Percentiles rank a stretch among this genome's conserved stretches.
Conservation (phyloP, 2,888 invertebrate species). For the Epinotia ramella region DNA sequence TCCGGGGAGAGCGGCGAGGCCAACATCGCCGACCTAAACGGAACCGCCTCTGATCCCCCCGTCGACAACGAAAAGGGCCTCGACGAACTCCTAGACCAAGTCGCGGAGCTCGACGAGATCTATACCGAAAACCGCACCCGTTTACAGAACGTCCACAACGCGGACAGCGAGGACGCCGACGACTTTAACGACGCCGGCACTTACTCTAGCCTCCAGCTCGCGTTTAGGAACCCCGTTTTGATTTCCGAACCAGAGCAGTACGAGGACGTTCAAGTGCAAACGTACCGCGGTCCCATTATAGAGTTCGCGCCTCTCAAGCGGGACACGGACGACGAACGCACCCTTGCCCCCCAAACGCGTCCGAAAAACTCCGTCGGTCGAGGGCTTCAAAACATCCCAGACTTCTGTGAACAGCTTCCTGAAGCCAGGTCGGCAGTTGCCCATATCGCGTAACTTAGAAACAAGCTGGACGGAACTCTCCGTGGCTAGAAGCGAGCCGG, state of each 20-base stretch:
- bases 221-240: too few species aligned
- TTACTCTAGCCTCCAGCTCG: slow-evolving; percentile 93
- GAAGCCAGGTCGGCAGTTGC: slow-evolving; percentile 71
- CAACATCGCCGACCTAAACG: too few species aligned
- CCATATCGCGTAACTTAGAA: slow-evolving; percentile 64
- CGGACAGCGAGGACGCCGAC: slow-evolving; percentile 81
- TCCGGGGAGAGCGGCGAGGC: too few species aligned
- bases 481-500: slow-evolving; percentile 74
- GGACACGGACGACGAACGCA: slow-evolving; percentile 86
- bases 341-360: slow-evolving; percentile 91
- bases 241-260: slow-evolving; percentile 81
- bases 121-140: slow-evolving; percentile 90
- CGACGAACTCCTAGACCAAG: slow-evolving; percentile 90
- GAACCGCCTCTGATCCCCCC: too few species aligned
- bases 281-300: slow-evolving; percentile 82
- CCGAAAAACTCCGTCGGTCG: slow-evolving; percentile 80
- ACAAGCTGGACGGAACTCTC: slow-evolving; percentile 58
- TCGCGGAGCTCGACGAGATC: slow-evolving; percentile 92
- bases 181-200: slow-evolving; percentile 92
- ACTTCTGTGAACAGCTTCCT: slow-evolving; percentile 75
- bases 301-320: slow-evolving; percentile 82
- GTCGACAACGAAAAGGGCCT: slow-evolving; percentile 86
- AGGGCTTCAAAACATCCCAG: slow-evolving; percentile 74
- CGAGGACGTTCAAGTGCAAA: slow-evolving; percentile 85
- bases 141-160: slow-evolving; percentile 74